Conservation (phyloP, 2,797 vertebrate genomes). For the Parauchenoglanis punctatus region DNA sequence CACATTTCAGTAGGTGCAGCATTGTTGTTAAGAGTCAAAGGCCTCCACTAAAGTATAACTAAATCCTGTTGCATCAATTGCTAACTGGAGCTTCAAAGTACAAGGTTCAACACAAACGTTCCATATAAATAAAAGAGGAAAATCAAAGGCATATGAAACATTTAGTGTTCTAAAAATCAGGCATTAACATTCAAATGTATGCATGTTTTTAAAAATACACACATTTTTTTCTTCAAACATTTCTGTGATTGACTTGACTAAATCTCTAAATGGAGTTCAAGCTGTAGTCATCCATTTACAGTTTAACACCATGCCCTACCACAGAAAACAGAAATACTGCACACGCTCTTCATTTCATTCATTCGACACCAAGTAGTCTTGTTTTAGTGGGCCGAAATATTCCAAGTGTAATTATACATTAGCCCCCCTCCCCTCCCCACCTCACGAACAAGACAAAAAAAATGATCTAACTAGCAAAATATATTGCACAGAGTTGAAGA, state of each 20-base stretch:
- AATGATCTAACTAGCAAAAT: conserved; percentile 21
- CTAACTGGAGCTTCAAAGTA: neutral
- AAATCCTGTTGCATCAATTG: neutral
- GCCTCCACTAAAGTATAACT: conserved; percentile 2
- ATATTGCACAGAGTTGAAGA: conserved; percentile 23
- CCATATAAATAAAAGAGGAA: neutral
- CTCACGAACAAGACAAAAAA: neutral
- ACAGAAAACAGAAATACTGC: conserved; percentile 36
- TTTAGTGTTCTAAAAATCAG: conserved; percentile 17
- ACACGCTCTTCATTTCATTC: neutral
- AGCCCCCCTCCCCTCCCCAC: neutral
- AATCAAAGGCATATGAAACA: neutral
- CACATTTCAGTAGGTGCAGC: neutral
- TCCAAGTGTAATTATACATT: neutral
- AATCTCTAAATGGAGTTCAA: conserved; percentile 10
- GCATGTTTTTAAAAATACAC: neutral
- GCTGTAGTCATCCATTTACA: conserved; percentile 2
- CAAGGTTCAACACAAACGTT: neutral
- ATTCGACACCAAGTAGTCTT: neutral
- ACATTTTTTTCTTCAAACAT: neutral
- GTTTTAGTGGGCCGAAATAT: conserved; percentile 12
- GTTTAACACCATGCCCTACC: neutral
- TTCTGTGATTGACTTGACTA: neutral
- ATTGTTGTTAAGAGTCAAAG: neutral
- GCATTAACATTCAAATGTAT: conserved; percentile 7